Base-by-base conservation (phyloP, 2,888 invertebrate species). In the Dasysyrphus albostriatus region DNA sequence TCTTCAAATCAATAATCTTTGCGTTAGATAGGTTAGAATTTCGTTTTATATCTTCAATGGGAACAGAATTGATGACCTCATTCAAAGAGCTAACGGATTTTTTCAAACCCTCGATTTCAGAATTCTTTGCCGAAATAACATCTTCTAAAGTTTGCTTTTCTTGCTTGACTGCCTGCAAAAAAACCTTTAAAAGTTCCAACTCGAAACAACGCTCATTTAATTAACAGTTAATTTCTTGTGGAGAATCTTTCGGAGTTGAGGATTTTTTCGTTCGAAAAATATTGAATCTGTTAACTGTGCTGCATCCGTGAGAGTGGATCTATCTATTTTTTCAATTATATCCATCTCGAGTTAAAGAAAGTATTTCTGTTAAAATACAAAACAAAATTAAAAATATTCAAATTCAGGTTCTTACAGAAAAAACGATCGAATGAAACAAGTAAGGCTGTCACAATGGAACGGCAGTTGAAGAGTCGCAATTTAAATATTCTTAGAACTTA, bases 1-100 rank as follows among this genome's bases (percentile, higher is more conserved):
- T 92, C 83, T 90, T 91, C n/a, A 93, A 80, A 10, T 92, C 92
- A 8, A 91, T 80, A 19, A 92, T 90, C 81, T 92, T 92, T 3
- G 90, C 87, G 34, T 90, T 88, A 1, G 91, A 92, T 42, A 90
- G 90, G 0, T 90, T 90, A 1, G 92, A 92, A 61, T 91, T 92
- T 54, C 88, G 90, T 34, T 91, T 90, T 74, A 92, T 51, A 77
- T 92, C 92, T 56, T 92, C 91, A 5, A 90, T 90, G 32, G 91
- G 91, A 70, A 91, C 90, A 3, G 91, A 91, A 58, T 92, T 91
- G 0, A 92, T 88, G 1, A 91, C 89, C 3, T 92, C 91, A 42
- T 92, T 92, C 0, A 92, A 88, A 0, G 90, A 90, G 5, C 89
- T 88, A 0, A 92, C 89, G 0, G 92, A 92, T 42, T 90, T 90